Evolutionary conservation across 2,888 invertebrate species (phyloP), one percentile per base, ranked within the genome.

Genomic region (Palloptera scutellata): DNA sequence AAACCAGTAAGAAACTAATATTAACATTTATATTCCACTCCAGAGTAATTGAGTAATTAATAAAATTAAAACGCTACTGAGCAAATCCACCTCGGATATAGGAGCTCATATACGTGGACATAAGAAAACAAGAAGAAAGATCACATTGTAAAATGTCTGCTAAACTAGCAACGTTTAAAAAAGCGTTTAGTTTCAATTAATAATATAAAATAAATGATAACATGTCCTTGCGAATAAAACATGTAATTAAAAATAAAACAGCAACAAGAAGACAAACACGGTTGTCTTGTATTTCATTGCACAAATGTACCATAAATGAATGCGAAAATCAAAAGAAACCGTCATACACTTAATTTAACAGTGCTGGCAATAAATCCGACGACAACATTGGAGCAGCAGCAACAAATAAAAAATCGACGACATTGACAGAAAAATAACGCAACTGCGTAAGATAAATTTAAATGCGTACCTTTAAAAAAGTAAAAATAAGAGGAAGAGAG

Each of bases 61-160:
- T 30, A 30, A 30, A 30, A 4, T 30, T 30, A 30, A 30, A 30
- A 30, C 6, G 30, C 30, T 6, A 30, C 6, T 30, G 6, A 30
- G n/a, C n/a, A n/a, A n/a, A n/a, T n/a, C n/a, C n/a, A n/a, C n/a
- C n/a, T n/a, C n/a, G n/a, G n/a, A n/a, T n/a, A n/a, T n/a, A n/a
- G n/a, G n/a, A n/a, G 2, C 30, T 30, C 30, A 2, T 30, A 30
- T 30, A 30, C 2, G 3, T 30, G 6, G 6, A 6, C 30, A 30
- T 86, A 76, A 48, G 70, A 74, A 61, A 69, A 30, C 30, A 30
- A 30, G 6, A 30, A 30, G 30, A 58, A 61, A 70, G 59, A 66
- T 52, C 54, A 41, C 17, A 60, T 55, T 66, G 30, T 12, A 69
- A 42, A 42, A 20, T 64, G 42, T 57, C 55, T 55, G 61, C 55